Conservation (phyloP, 92 coral and sea anemone genomes). For the Zoanthus sociatus region DNA sequence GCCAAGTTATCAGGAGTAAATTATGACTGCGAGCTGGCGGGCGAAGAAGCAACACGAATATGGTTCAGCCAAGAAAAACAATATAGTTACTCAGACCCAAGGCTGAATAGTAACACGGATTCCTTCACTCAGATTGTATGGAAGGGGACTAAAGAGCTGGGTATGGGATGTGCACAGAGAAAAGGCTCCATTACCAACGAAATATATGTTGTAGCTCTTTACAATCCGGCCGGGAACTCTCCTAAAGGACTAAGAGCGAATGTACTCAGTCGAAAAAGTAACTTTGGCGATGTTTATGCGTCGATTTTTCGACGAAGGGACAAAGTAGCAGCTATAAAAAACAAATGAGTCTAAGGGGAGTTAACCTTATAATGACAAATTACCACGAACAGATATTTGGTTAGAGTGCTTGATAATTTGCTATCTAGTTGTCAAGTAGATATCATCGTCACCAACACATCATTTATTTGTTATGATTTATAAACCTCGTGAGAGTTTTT, state of each 20-base stretch:
- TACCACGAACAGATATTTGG: neutral
- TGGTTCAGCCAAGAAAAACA: conserved; percentile 92
- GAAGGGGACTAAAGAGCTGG: conserved; percentile 89
- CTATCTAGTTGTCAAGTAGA: neutral
- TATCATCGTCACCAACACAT: neutral
- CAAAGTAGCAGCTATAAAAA: conserved; percentile 20
- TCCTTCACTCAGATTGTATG: conserved; percentile 96
- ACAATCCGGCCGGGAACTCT: conserved; percentile 92
- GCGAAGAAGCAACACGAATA: conserved; percentile 90
- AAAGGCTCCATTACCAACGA: conserved; percentile 93
- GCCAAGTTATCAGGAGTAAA: conserved; percentile 92
- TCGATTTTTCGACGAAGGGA: conserved; percentile 79
- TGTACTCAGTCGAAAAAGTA: conserved; percentile 73
- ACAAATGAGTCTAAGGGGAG: neutral
- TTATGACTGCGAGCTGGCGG: conserved; percentile 95
- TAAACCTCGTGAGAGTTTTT: no score
- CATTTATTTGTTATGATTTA: no score
- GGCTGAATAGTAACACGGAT: conserved; percentile 90
- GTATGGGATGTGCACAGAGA: conserved; percentile 98
- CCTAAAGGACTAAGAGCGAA: conserved; percentile 82
- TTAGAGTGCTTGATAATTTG: neutral
- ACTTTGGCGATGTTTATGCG: conserved; percentile 85
- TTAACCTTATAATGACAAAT: neutral
- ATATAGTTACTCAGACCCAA: conserved; percentile 92
- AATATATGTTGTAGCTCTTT: conserved; percentile 89